Evolutionary conservation across 2,113 vertebrate species (phyloP).

Genomic region (Istiophorus platypterus): DNA sequence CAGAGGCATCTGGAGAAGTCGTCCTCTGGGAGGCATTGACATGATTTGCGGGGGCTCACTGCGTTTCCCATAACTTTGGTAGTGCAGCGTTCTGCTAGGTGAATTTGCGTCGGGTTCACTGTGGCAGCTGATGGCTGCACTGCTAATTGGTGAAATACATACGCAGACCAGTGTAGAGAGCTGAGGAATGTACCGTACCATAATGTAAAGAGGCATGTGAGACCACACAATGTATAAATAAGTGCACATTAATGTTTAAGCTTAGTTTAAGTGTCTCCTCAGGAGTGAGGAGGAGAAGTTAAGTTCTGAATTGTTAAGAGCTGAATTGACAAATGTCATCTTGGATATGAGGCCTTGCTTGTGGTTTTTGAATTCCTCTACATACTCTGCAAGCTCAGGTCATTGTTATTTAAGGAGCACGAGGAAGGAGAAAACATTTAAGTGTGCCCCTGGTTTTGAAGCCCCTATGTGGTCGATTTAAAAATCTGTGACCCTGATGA

Average conservation of each 20-base stretch:
- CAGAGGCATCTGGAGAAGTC: slow-evolving; percentile 82
- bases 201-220: slow-evolving; percentile 50
- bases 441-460: slow-evolving; percentile 1
- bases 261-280: slow-evolving; percentile 62
- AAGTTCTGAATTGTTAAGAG: slow-evolving; percentile 24
- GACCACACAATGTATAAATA: slow-evolving; percentile 64
- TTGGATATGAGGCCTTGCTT: slow-evolving; percentile 30
- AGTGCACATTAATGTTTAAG: slow-evolving; percentile 70
- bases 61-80: slow-evolving; percentile 54
- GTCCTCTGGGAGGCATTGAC: slow-evolving; percentile 77
- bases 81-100: slow-evolving; percentile 33
- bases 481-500: not conserved
- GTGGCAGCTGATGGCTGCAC: slow-evolving; percentile 48
- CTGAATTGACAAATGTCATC: slow-evolving; percentile 43
- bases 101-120: slow-evolving; percentile 32
- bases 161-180: slow-evolving; percentile 1
- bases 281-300: slow-evolving; percentile 18
- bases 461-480: not conserved
- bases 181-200: not conserved
- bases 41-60: slow-evolving; percentile 74
- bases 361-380: slow-evolving; percentile 19
- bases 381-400: slow-evolving; percentile 19
- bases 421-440: not conserved
- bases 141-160: slow-evolving; percentile 49
- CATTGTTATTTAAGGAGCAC: slow-evolving; percentile 15